phyloP scores from a whole-genome alignment of 1,140 invertebrate genomes.

The Diplogasteroides magnus region DNA sequence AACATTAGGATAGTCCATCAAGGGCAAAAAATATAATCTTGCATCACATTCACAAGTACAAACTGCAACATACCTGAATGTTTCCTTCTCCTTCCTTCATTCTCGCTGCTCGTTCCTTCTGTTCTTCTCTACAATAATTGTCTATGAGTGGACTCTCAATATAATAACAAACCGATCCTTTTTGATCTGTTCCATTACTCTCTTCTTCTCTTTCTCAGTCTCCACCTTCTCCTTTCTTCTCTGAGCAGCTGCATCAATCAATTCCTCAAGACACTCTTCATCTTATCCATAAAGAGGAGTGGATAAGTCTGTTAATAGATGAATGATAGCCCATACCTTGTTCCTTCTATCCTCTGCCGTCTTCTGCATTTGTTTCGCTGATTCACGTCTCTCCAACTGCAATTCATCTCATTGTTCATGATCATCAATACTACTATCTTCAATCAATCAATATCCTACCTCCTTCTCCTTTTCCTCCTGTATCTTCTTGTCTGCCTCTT shows the following conservation, averaged over 20 bases:
- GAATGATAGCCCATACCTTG: background rate
- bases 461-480: background rate
- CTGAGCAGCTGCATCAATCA: background rate
- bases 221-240: background rate
- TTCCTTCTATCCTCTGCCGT: background rate
- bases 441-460: background rate
- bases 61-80: too few species aligned
- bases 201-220: background rate
- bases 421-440: background rate
- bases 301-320: background rate
- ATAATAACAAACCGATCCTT: background rate
- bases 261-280: too few species aligned
- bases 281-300: too few species aligned
- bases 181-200: background rate
- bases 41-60: too few species aligned
- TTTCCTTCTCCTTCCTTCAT: background rate
- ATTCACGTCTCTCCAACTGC: background rate
- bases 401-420: background rate
- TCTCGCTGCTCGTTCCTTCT: background rate
- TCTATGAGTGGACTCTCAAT: background rate
- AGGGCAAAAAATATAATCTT: too few species aligned
- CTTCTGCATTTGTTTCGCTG: background rate
- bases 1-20: too few species aligned
- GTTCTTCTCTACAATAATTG: background rate
- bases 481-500: background rate